These are phyloP conservation scores for Tupiocoris notatus DNA, from an alignment of 2,888 invertebrate species.

Conservation along the genomic window DNA sequence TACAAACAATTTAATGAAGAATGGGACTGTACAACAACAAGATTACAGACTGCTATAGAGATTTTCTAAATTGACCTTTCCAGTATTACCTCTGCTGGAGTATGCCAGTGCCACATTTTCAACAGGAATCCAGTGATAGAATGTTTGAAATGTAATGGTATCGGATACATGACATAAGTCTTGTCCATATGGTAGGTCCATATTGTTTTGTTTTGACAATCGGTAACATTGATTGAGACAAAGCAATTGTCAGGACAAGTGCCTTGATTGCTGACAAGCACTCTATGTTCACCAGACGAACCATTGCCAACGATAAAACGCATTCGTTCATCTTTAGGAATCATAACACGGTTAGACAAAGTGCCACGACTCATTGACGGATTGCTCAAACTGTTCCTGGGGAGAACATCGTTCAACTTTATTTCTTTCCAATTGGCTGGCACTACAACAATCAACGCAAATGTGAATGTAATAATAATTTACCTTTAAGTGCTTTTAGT, in stretches of 20 bases:
- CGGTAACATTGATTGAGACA: constrained; percentile 60
- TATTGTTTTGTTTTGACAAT: constrained; percentile 55
- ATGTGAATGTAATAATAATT: no score
- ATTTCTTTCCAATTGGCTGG: constrained; percentile 7
- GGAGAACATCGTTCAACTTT: constrained; percentile 2
- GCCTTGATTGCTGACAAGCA: constrained; percentile 60
- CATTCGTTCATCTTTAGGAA: constrained; percentile 30
- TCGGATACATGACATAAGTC: constrained; percentile 51
- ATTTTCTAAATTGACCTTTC: no score
- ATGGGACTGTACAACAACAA: no score
- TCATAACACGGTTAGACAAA: constrained; percentile 8
- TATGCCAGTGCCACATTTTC: constrained; percentile 77
- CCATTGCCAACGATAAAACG: constrained; percentile 33
- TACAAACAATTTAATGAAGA: no score
- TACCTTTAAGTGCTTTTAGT: neutral
- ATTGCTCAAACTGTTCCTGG: neutral
- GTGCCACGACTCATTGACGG: neutral
- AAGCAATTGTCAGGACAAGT: constrained; percentile 69
- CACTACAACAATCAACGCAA: no score
- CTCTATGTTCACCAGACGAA: constrained; percentile 49
- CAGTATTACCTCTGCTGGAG: constrained; percentile 21
- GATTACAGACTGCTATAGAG: no score
- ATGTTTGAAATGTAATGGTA: constrained; percentile 47
- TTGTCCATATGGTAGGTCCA: constrained; percentile 45
- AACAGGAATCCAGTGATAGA: constrained; percentile 65